Base-by-base conservation (phyloP, 2,113 vertebrate genomes). In the Cettia cetti region DNA sequence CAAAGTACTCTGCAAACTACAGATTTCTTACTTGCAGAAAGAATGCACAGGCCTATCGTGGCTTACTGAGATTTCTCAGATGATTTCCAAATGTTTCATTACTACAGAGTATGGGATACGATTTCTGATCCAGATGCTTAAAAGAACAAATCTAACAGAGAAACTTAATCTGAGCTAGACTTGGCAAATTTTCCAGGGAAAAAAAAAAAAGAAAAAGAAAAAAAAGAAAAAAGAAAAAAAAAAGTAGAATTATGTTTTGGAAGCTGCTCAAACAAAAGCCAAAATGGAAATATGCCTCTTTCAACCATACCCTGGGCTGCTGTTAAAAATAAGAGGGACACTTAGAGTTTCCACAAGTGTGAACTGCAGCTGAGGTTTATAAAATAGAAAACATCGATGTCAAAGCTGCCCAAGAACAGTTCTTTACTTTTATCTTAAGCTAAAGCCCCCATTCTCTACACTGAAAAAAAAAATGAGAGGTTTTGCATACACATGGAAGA, bases 31-130 rank as follows among this genome's bases (percentile, higher is more conserved):
- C 35, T 66, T 86, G 49, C 81, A 91, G 88, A 86, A 97, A 92
- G 93, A 97, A 90, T 68, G 96, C 69, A 66, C 82, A 83, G 85
- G 65, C 76, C 92, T 94, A 91, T 93, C 85, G 87, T 87, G 87
- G 90, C 95, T 93, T 91, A 96, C 96, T 97, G 86, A 2, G 22
- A 93, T 94, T 95, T 96, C 96, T 97, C 96, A 97, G 98, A 98
- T 98, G 97, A 96, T 95, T 98, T 98, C 98, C 98, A 98, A 98
- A 98, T 98, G 98, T 98, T 98, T 95, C 97, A 96, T 95, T 95
- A 96, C 96, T 96, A 59, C 82, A 87, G 27, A 92, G 95, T 44
- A 91, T 12, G 80, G 97, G 96, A 97, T 98, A 98, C 88, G 28
- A 97, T 98, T 98, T 98, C 98, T 97, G 97, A 96, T 97, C 97